Evolutionary conservation across 2,797 vertebrate species (phyloP).

Genomic region (Melanogrammus aeglefinus): DNA sequence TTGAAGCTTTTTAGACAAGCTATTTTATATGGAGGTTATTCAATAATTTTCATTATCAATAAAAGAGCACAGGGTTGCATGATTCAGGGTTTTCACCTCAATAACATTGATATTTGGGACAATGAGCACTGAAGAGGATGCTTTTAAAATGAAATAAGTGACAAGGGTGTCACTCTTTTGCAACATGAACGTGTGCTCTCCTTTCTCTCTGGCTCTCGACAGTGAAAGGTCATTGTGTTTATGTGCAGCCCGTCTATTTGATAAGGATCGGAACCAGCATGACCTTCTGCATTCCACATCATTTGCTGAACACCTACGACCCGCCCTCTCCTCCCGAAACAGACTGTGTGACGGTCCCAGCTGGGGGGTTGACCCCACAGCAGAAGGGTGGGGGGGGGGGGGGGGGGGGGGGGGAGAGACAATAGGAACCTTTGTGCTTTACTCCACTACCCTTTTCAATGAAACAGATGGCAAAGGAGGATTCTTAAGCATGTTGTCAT

Average conservation of each 20-base stretch:
- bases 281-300: conserved; percentile 47
- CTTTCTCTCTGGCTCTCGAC: not conserved
- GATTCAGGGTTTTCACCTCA: not conserved
- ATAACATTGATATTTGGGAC: not conserved
- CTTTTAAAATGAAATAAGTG: not conserved
- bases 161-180: too few species aligned
- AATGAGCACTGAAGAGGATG: not conserved
- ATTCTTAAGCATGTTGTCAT: not conserved
- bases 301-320: conserved; percentile 44
- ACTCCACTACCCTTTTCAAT: not conserved
- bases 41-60: not conserved
- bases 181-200: not conserved
- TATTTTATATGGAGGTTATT: not conserved
- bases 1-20: not conserved
- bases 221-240: conserved; percentile 24
- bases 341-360: not conserved
- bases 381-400: conserved; percentile 8
- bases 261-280: conserved; percentile 40
- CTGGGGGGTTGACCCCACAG: not conserved
- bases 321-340: conserved; percentile 23
- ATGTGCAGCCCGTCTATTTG: conserved; percentile 25
- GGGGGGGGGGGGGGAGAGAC: not conserved
- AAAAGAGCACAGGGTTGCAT: not conserved
- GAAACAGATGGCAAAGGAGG: not conserved
- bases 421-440: not conserved